phyloP scores from a whole-genome alignment of 1,140 invertebrate species.

The Oedothorax gibbosus region DNA sequence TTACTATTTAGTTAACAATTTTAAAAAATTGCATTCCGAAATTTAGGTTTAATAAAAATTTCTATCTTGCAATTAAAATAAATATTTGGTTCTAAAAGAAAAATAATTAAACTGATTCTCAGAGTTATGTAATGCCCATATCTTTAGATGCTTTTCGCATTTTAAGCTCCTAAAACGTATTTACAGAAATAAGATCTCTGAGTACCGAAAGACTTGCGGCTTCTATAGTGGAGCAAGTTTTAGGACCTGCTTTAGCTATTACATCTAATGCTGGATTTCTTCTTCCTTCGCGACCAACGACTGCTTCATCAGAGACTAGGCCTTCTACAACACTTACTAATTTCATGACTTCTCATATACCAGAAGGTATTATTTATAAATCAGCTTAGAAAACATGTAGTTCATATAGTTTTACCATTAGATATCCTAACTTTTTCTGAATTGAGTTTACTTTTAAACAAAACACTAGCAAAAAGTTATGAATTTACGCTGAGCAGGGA shows the following conservation, averaged over 20 bases:
- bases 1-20: no score
- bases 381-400: constrained; percentile 7
- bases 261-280: constrained; percentile 59
- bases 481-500: no score
- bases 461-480: no score
- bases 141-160: constrained; percentile 8
- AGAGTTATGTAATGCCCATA: no score
- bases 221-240: constrained; percentile 70
- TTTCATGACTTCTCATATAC: constrained; percentile 38
- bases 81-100: no score
- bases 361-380: constrained; percentile 49
- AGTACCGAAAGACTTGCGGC: constrained; percentile 69
- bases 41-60: no score
- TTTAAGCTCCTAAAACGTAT: constrained; percentile 29
- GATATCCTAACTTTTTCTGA: no score
- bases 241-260: constrained; percentile 65
- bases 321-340: constrained; percentile 38
- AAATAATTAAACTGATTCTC: no score
- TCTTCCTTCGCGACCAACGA: constrained; percentile 45
- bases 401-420: no score
- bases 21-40: no score
- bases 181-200: constrained; percentile 53
- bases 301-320: constrained; percentile 41
- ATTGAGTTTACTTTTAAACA: no score
- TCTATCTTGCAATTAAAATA: no score